Conservation (phyloP, 2,888 invertebrate genomes). For the Eristalis arbustorum region DNA sequence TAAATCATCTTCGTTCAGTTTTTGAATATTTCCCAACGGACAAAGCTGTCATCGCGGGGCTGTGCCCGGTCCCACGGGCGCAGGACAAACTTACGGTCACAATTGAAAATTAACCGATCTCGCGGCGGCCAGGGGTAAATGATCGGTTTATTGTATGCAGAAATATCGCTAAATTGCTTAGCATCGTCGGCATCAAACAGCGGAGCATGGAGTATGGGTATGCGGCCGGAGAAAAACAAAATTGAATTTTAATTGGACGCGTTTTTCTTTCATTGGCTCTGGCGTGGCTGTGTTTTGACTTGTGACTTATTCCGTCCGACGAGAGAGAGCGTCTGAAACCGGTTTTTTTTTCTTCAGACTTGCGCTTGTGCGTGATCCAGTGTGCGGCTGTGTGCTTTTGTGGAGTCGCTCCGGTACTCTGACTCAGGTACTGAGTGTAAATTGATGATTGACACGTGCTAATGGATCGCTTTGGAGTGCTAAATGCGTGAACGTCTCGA, state of each 20-base stretch:
- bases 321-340: not conserved
- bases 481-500: not conserved
- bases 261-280: not conserved
- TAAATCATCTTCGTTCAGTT: not conserved
- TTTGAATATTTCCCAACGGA: not conserved
- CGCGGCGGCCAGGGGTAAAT: constrained; percentile 13
- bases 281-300: not conserved
- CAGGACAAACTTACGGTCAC: not conserved
- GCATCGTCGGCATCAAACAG: not conserved
- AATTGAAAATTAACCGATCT: not conserved
- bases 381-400: not conserved
- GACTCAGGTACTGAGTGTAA: not conserved
- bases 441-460: constrained; percentile 11
- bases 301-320: not conserved
- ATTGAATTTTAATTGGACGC: constrained; percentile 2
- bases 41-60: not conserved
- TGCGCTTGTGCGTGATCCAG: not conserved
- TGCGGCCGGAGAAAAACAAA: not conserved
- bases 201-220: constrained; percentile 16
- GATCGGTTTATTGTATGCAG: constrained; percentile 38
- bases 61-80: not conserved
- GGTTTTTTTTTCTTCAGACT: not conserved
- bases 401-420: not conserved
- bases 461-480: not conserved
- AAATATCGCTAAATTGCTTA: not conserved